phyloP scores from a whole-genome alignment of 2,888 invertebrate genomes.

The Phalera bucephala region DNA sequence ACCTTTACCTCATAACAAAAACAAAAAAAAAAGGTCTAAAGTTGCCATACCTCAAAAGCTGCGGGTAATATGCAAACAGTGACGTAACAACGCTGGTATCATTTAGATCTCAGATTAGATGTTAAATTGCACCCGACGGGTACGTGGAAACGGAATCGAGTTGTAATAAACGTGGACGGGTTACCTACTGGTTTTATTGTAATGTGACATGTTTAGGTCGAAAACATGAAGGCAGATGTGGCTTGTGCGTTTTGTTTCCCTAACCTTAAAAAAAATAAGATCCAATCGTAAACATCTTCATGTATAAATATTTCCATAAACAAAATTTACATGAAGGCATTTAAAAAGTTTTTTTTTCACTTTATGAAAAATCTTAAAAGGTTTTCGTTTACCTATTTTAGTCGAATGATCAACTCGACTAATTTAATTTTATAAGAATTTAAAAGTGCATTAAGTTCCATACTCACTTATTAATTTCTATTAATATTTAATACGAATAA shows the following conservation, averaged over 20 bases:
- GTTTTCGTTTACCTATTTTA: no score
- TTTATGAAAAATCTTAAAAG: no score
- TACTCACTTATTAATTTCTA: no score
- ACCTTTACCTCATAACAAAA: no score
- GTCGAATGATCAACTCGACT: no score
- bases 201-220: neutral
- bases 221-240: neutral
- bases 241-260: neutral
- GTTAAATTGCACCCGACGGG: constrained; percentile 11
- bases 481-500: no score
- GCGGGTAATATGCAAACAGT: constrained; percentile 18
- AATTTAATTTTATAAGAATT: no score
- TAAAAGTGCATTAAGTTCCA: no score
- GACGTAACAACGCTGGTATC: constrained; percentile 8
- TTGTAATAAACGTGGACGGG: constrained; percentile 2
- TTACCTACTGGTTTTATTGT: constrained; percentile 14
- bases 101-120: constrained; percentile 33
- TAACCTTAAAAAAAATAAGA: no score
- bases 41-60: constrained; percentile 11
- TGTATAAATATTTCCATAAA: no score
- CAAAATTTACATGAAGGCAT: no score
- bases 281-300: no score
- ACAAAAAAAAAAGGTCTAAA: neutral
- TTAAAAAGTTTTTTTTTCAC: neutral
- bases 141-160: constrained; percentile 16